phyloP scores from a whole-genome alignment of 2,888 invertebrate species.

The Osmoderma eremita region DNA sequence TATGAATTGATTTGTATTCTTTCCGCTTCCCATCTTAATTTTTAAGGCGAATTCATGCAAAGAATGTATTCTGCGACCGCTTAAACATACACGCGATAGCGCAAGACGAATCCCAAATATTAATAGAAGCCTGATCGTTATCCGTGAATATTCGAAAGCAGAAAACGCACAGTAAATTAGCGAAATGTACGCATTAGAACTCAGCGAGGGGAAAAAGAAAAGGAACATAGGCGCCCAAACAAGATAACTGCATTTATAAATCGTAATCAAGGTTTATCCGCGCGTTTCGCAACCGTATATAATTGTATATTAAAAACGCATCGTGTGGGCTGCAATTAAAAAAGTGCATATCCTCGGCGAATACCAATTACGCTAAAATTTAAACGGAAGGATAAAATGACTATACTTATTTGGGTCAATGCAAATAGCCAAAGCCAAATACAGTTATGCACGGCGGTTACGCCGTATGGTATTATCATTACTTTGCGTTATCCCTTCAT shows the following conservation, averaged over 20 bases:
- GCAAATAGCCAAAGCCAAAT: constrained; percentile 26
- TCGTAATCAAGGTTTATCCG: constrained; percentile 32
- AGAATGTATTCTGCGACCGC: neutral
- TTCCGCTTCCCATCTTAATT: no score
- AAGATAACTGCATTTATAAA: constrained; percentile 39
- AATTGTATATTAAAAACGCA: constrained; percentile 30
- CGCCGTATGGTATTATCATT: no score
- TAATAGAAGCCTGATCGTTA: constrained; percentile 29
- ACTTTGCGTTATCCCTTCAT: no score
- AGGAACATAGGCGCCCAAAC: constrained; percentile 12
- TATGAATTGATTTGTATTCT: no score
- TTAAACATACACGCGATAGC: neutral
- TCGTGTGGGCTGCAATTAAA: constrained; percentile 12
- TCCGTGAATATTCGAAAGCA: no score
- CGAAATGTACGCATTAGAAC: neutral
- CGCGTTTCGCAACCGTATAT: constrained; percentile 15
- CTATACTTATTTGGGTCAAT: constrained; percentile 37
- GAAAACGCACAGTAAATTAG: neutral
- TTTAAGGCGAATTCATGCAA: no score
- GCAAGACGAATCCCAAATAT: constrained; percentile 29
- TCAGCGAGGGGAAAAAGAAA: neutral
- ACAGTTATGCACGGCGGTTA: constrained; percentile 20
- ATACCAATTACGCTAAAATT: constrained; percentile 19
- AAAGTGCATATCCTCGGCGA: neutral
- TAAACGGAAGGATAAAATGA: constrained; percentile 19